Base-by-base conservation (phyloP, 2,888 invertebrate genomes). In the Dryocosmus kuriphilus region DNA sequence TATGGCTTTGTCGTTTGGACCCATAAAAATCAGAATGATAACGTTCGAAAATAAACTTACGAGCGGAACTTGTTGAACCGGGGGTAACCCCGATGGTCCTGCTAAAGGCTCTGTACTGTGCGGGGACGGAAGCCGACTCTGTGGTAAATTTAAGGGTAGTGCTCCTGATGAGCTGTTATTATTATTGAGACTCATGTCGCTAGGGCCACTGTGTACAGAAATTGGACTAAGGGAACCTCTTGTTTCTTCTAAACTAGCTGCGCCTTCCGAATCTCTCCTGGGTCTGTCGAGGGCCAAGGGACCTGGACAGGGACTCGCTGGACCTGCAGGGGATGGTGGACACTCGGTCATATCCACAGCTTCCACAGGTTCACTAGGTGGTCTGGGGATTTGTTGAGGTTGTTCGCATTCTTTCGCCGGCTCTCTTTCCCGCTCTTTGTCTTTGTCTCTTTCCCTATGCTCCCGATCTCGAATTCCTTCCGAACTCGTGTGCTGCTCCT, bases 31-130 rank as follows among this genome's bases (percentile, higher is more conserved):
- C 41, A 14, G n/a, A n/a, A n/a, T 22, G 16, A 67, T 16, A 27
- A 16, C 30, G 19, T 41, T 41, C 4, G n/a, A 35, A 16, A 22
- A 24, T 61, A 57, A 60, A 92, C 94, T 94, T 92, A 97, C 97
- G 94, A 97, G 94, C 91, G 97, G 97, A 92, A 96, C 97, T 94
- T 96, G 96, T 92, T 97, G 97, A 87, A 97, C 96, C 79, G 97
- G 97, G 79, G 96, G 96, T 89, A 97, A 93, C 82, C 96, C 96
- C 67, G 96, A 96, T n/a, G 96, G 96, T 81, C 96, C 96, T 81
- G 96, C 95, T 74, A 96, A 93, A 51, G 95, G 95, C 90, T 95
- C 95, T 88, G 94, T 94, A 87, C 92, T 92, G 87, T 95, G 93
- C 71, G 95, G 95, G 87, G 95, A 95, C 79, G 95, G 92, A 89